Conservation (phyloP, 2,113 vertebrate species). For the Rhea pennata region DNA sequence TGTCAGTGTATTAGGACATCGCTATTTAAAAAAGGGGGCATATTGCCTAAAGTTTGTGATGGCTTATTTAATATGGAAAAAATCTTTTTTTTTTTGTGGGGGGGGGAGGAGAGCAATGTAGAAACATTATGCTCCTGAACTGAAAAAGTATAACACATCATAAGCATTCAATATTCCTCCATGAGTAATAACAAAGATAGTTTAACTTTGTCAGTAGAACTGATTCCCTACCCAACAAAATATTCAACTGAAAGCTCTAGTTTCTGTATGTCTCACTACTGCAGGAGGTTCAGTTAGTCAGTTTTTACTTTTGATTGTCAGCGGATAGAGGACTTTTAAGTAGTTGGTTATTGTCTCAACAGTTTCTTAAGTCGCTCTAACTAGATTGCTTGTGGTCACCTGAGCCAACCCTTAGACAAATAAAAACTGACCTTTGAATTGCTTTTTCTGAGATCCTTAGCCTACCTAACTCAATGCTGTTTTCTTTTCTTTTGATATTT, state of each 20-base stretch:
- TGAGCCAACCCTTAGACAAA: neutral
- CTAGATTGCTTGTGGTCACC: neutral
- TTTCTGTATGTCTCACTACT: neutral
- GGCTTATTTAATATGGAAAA: neutral
- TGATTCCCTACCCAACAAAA: neutral
- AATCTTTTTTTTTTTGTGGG: neutral
- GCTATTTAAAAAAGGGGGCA: accelerated
- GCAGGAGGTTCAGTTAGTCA: neutral
- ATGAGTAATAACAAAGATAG: neutral
- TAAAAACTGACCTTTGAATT: neutral
- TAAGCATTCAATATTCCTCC: neutral
- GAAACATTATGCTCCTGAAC: neutral
- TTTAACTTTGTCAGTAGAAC: neutral
- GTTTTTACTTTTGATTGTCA: neutral
- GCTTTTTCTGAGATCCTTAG: neutral
- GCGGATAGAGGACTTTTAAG: neutral
- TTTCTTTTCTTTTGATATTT: neutral
- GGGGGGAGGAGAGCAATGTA: neutral
- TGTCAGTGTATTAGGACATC: accelerated
- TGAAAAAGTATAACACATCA: neutral
- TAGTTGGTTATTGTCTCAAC: neutral
- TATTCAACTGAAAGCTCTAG: accelerated
- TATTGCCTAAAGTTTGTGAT: accelerated
- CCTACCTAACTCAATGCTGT: neutral
- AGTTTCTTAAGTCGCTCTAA: neutral